Percentiles rank a stretch among this genome's conserved stretches.
These are phyloP conservation scores for Desmodus rotundus DNA, from an alignment of 2,113 vertebrate genomes.

Conservation along the genomic window DNA sequence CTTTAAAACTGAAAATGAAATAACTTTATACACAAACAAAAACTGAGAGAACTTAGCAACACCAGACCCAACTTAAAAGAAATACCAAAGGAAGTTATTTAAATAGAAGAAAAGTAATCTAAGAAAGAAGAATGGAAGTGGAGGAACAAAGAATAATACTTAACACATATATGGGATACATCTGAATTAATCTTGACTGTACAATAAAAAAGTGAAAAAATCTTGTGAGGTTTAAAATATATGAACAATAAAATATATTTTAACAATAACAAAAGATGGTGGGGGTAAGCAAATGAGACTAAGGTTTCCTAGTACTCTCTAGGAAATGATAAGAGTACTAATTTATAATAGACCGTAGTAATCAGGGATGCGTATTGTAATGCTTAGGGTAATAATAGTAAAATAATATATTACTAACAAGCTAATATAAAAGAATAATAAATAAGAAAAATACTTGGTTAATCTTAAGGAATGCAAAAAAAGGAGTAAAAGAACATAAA, in stretches of 20 bases:
- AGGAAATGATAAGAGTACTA: background rate
- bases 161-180: background rate
- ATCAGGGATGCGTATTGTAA: background rate
- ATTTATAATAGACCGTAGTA: background rate
- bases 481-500: background rate
- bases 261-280: background rate
- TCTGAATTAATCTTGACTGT: background rate
- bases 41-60: background rate
- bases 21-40: background rate
- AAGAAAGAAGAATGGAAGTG: background rate
- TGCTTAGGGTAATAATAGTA: conserved; percentile 1
- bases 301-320: background rate
- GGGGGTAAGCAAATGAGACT: background rate
- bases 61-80: background rate
- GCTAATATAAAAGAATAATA: background rate
- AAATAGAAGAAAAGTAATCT: background rate
- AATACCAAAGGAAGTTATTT: background rate
- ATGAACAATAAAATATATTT: background rate
- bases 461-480: conserved; percentile 9
- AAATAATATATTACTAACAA: conserved; percentile 10
- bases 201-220: background rate
- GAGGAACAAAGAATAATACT: background rate
- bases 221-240: conserved; percentile 3
- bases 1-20: conserved; percentile 13
- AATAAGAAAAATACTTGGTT: conserved; percentile 4